Base-by-base conservation (phyloP, 1,140 invertebrate species). In the Lordiphosa clarofinis region DNA sequence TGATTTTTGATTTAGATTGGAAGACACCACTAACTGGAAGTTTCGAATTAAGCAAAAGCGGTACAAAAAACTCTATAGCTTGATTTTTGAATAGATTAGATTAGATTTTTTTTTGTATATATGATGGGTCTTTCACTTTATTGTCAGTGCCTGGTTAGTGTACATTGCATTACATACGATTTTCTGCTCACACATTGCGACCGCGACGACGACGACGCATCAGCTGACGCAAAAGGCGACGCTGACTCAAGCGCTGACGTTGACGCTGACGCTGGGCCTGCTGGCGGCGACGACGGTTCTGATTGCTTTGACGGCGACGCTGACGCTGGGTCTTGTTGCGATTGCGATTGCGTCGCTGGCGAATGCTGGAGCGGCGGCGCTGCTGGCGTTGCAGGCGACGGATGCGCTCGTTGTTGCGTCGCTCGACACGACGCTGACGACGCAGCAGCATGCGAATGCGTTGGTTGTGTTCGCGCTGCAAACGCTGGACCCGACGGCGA, bases 401-500 rank as follows among this genome's bases (percentile, higher is more conserved):
- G 3, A 72, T 0, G 40, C 65, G 65, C 42, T 52, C 28, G 31
- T 37, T 12, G n/a, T 44, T 65, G 56, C 79, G 59, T 11, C 55
- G 59, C 31, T 61, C 42, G 13, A 28, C 10, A 7, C 42, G 2
- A 5, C 79, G 69, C 57, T 87, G 73, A 4, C 67, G 76, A 8
- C 76, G 76, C 19, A 72, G 1, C 3, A 79, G 11, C 6, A 52
- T 28, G 2, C 78, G 64, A 1, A 82, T 47, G 5, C 57, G 69
- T 19, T 79, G 64, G 21, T 86, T 84, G 3, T 86, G 65, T 42
- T 84, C 60, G 8, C 58, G 65, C 36, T 84, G 79, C 33, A 84
- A 61, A 4, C 65, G 73, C 24, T 84, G 71, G 9, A 84, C 39
- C 31, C 73, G 78, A 0, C 78, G 78, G 0, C 78, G 78, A 19